Evolutionary conservation across 2,113 vertebrate genomes (phyloP), one percentile per base, ranked within the genome.

Genomic region (Phyllopteryx taeniolatus): DNA sequence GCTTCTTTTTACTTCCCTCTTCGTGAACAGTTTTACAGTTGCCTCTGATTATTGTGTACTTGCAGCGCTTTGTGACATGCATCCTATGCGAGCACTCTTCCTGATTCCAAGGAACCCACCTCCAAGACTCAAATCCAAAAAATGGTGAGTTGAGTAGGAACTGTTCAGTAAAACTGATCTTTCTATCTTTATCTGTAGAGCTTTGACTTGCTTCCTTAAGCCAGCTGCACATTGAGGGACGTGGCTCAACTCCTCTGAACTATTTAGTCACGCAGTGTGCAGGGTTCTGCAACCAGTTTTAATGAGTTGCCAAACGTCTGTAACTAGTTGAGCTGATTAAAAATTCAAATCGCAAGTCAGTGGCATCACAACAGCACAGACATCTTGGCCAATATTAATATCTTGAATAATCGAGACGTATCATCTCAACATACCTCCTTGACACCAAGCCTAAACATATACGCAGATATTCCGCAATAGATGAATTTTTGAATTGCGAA

Each of bases 51-150:
- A 0, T 39, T 1, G 0, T 73, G 17, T 27, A 67, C 35, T 63
- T 68, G 33, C 89, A 99, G 97, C 98, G 0, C 95, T 99, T 79
- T 99, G 98, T 80, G 98, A 99, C 91, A 99, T 99, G 98, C 98
- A 99, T 78, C 98, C 98, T 2, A 99, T 99, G 98, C 94, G 98
- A 90, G 98, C 97, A 0, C 95, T 99, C 82, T 99, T 99, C 92
- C 96, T 99, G 87, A 99, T 99, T 86, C 98, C 98, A 79, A 94
- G 98, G 91, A 99, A 99, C 84, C 98, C 98, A 85, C 98, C 98
- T 46, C 97, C 98, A 8, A 91, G 96, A 73, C 96, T 99, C 87
- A 99, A 99, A 90, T 99, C 97, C 70, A 99, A 99, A 91, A 99
- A 99, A 93, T 99, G 98, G 98, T 99, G 90, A 87, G 96, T 92